These are phyloP conservation scores for Macheiramphus alcinus DNA, from an alignment of 2,113 vertebrate species.

Conservation along the genomic window DNA sequence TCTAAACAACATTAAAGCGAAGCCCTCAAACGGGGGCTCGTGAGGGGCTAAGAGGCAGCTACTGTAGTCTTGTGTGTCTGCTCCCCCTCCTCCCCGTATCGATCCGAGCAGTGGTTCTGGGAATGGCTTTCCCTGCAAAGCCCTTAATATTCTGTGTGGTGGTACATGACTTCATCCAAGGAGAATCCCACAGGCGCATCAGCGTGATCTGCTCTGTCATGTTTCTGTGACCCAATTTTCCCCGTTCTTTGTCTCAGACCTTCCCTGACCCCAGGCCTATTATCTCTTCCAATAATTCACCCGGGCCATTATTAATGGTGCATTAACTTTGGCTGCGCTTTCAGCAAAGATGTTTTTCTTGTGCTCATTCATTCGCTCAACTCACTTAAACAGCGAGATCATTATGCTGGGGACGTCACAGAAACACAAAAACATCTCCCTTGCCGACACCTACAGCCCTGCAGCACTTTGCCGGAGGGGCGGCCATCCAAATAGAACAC, in stretches of 20 bases:
- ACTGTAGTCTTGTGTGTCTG: not conserved
- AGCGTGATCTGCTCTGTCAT: conserved; percentile 60
- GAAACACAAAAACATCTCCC: conserved; percentile 26
- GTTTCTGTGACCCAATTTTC: conserved; percentile 74
- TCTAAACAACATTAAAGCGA: not conserved
- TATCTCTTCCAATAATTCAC: conserved; percentile 68
- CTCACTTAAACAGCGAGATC: conserved; percentile 58
- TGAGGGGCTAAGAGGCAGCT: not conserved
- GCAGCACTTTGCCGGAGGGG: not conserved
- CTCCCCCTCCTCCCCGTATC: not conserved
- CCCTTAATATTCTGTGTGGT: conserved; percentile 34
- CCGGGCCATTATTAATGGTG: conserved; percentile 69
- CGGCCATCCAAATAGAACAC: not conserved
- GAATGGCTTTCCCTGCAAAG: conserved; percentile 28
- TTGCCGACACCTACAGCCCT: conserved; percentile 17
- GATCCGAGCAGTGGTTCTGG: not conserved
- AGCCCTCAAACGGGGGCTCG: not conserved
- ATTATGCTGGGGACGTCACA: conserved; percentile 60
- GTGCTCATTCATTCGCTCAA: conserved; percentile 25
- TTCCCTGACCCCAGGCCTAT: conserved; percentile 57
- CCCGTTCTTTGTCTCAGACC: conserved; percentile 64
- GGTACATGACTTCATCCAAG: conserved; percentile 64
- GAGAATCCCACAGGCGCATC: conserved; percentile 63
- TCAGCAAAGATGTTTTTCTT: conserved; percentile 67
- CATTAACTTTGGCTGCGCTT: conserved; percentile 71